phyloP scores from a whole-genome alignment of 2,797 vertebrate species.

The Capromys pilorides region DNA sequence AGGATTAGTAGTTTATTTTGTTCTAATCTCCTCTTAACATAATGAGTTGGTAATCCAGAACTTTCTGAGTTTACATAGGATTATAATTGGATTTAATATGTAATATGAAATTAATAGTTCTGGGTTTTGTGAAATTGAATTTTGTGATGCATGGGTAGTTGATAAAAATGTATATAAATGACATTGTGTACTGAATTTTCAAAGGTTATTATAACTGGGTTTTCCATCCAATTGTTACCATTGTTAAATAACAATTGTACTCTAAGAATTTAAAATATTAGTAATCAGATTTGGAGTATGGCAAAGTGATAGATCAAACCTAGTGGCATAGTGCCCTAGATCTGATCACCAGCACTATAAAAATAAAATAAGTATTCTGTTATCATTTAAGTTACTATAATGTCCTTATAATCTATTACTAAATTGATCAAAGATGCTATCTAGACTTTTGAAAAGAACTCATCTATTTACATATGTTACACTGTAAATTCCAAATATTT shows the following conservation, averaged over 20 bases:
- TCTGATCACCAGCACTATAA: background rate
- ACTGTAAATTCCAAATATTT: slow-evolving; percentile 29
- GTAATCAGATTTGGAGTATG: background rate
- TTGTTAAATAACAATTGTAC: slow-evolving; percentile 50
- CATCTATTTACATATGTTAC: slow-evolving; percentile 30
- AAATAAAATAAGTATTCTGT: background rate
- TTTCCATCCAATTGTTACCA: slow-evolving; percentile 34
- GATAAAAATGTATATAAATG: background rate
- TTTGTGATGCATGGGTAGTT: background rate
- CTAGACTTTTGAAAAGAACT: slow-evolving; percentile 50
- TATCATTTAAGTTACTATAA: slow-evolving; percentile 55
- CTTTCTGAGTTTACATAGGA: background rate
- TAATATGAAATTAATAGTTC: slow-evolving; percentile 1
- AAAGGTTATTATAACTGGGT: slow-evolving; percentile 29
- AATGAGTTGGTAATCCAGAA: background rate
- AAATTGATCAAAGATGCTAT: slow-evolving; percentile 50
- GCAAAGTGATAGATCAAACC: background rate
- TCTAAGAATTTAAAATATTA: slow-evolving; percentile 52
- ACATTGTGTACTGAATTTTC: slow-evolving; percentile 21
- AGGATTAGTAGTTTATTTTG: slow-evolving; percentile 46
- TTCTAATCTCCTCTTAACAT: slow-evolving; percentile 45
- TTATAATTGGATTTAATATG: slow-evolving; percentile 30
- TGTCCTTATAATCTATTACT: slow-evolving; percentile 18
- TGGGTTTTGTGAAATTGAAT: slow-evolving; percentile 61
- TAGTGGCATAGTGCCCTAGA: background rate